Evolutionary conservation across 2,797 vertebrate genomes (phyloP), one percentile per base, ranked within the genome.

Genomic region (Arnoldichthys spilopterus): DNA sequence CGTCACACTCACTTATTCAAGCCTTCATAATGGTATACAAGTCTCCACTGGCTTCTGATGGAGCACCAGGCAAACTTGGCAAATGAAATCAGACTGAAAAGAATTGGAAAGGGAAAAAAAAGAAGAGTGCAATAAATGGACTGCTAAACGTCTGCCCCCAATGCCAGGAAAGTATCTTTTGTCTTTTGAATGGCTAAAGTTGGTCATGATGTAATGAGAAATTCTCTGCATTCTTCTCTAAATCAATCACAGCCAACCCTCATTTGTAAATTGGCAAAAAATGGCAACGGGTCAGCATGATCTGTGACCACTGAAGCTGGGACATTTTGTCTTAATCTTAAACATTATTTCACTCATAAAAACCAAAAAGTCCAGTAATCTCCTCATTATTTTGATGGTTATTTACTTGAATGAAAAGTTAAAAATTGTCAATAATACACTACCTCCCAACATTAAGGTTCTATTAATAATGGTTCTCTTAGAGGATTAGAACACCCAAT

Each of bases 1-100:
- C 22, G 66, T 82, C 76, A 77, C 18, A 37, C 51, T 34, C 15
- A 13, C 51, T 62, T 69, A 67, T 47, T 62, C 32, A 66, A 16
- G 51, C 32, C 40, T 53, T 67, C 37, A 53, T 22, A 22, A 4
- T 6, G 4, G 26, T 22, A 62, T 32, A 49, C 79, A 51, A 1
- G 8, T 13, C 63, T 63, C 26, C 54, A 22, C 64, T 71, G 30
- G 22, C 56, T 24, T 40, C 26, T 24, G 45, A 63, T 3, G 9
- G 56, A 40, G 43, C 43, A 28, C 37, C 30, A 26, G 22, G 6
- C 47, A 78, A 11, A 75, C 11, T n/a, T 16, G 34, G 22, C 28
- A 75, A 53, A 24, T 37, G 0, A 61, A 72, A 0, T 5, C 24
- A 43, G 22, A 72, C 53, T 63, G 47, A 56, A 53, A 20, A 51